Evolutionary conservation across 2,113 vertebrate species (phyloP).

Genomic region (Petroica traversi): DNA sequence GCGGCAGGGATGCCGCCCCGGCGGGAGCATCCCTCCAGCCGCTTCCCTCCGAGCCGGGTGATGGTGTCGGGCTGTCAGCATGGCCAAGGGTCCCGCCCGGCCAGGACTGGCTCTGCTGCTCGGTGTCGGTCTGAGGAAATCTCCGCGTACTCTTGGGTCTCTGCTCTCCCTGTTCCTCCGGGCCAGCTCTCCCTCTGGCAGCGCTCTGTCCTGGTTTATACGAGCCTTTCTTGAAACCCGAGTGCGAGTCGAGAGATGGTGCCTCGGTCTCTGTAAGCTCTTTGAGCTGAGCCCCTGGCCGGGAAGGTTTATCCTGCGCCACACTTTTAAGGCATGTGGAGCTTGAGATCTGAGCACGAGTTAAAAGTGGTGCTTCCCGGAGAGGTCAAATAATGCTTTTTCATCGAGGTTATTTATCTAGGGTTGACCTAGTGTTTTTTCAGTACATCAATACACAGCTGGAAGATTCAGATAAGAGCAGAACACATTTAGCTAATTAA

Average conservation of each 20-base stretch:
- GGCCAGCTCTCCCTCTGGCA: not conserved
- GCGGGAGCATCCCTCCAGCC: not conserved
- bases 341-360: not conserved
- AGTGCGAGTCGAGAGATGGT: not conserved
- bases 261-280: not conserved
- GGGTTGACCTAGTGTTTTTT: not conserved
- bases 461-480: not conserved
- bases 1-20: not conserved
- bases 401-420: not conserved
- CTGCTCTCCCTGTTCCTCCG: fast-evolving
- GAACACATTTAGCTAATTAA: not conserved
- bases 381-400: not conserved
- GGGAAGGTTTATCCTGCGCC: not conserved
- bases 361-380: not conserved
- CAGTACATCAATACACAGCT: not conserved
- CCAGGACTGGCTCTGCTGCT: not conserved
- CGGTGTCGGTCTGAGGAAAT: fast-evolving
- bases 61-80: fast-evolving
- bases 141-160: not conserved
- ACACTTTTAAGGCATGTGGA: not conserved
- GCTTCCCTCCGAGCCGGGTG: not conserved
- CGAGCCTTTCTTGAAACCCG: not conserved
- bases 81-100: not conserved
- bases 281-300: not conserved
- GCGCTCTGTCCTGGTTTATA: fast-evolving